These are phyloP conservation scores for Pollachius pollachius DNA, from an alignment of 2,113 vertebrate genomes.

Conservation along the genomic window DNA sequence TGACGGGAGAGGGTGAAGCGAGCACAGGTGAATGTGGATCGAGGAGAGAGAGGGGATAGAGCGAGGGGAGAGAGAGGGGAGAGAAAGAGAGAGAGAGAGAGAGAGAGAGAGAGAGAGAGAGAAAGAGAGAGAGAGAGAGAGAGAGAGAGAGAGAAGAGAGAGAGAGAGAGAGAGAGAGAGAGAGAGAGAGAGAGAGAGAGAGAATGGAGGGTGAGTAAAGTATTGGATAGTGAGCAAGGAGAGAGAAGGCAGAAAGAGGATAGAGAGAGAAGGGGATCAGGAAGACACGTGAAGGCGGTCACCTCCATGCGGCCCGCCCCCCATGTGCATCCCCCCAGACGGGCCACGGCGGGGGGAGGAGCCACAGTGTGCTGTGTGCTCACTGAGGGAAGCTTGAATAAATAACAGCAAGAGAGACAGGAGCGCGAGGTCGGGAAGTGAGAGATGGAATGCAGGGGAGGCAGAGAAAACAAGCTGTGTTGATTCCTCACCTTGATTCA, in stretches of 20 bases:
- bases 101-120: not conserved
- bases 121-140: too few species aligned
- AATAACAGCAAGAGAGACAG: conserved; percentile 40
- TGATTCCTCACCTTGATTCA: conserved; percentile 66
- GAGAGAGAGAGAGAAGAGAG: too few species aligned
- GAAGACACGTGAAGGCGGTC: not conserved
- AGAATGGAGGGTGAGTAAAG: too few species aligned
- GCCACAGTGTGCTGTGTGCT: conserved; percentile 50
- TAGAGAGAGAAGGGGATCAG: not conserved
- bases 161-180: not conserved
- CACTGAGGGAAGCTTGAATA: conserved; percentile 66
- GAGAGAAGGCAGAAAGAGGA: too few species aligned
- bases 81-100: too few species aligned
- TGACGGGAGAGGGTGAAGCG: too few species aligned
- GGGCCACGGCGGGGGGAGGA: conserved; percentile 54
- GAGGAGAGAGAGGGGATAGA: too few species aligned
- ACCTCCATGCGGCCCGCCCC: not conserved
- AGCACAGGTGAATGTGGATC: too few species aligned
- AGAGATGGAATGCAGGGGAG: not conserved
- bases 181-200: too few species aligned
- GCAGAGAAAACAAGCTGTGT: conserved; percentile 35
- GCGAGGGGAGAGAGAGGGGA: too few species aligned
- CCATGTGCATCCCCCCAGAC: conserved; percentile 25
- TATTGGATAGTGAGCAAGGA: too few species aligned
- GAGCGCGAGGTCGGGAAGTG: not conserved